A percentile compares a stretch with the other conserved stretches of the same genome.
These are phyloP conservation scores for Siniperca scherzeri DNA, from an alignment of 2,797 vertebrate species.

Conservation along the genomic window DNA sequence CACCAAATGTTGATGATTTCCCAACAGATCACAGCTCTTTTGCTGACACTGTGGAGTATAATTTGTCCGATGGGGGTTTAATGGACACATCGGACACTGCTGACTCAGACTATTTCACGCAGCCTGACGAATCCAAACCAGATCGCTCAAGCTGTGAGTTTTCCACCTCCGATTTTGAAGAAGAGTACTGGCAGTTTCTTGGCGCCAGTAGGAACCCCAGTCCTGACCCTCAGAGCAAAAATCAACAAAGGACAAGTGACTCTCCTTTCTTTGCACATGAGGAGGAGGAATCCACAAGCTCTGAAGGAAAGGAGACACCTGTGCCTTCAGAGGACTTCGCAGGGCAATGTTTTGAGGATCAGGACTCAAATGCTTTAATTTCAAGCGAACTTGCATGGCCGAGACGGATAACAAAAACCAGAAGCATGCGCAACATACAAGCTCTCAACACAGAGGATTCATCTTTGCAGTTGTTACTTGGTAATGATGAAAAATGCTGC, in stretches of 20 bases:
- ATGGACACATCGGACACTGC: conserved; percentile 72
- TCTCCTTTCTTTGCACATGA: conserved; percentile 23
- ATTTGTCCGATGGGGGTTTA: conserved; percentile 42
- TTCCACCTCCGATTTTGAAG: conserved; percentile 84
- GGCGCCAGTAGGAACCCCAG: conserved; percentile 67
- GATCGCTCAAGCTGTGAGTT: conserved; percentile 83
- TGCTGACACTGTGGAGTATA: conserved; percentile 39
- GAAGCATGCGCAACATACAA: conserved; percentile 70
- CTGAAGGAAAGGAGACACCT: conserved; percentile 52
- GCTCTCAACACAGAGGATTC: conserved; percentile 48
- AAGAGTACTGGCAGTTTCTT: conserved; percentile 77
- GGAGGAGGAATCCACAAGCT: conserved; percentile 51
- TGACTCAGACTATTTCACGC: conserved; percentile 86
- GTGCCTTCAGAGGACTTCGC: conserved; percentile 56
- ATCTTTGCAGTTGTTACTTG: conserved; percentile 19
- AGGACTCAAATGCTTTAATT: conserved; percentile 26
- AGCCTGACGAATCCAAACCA: conserved; percentile 82
- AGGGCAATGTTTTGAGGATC: conserved; percentile 45
- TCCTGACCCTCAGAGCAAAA: conserved; percentile 64
- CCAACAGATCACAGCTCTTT: conserved; percentile 10
- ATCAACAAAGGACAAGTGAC: conserved; percentile 24
- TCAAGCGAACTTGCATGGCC: conserved; percentile 15
- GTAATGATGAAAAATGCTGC: conserved; percentile 26
- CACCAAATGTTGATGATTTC: background rate
- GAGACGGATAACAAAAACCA: conserved; percentile 67